Percentiles rank a stretch among this genome's conserved stretches.
Evolutionary conservation across 2,113 vertebrate species (phyloP).

Genomic region (Trichomycterus rosablanca): DNA sequence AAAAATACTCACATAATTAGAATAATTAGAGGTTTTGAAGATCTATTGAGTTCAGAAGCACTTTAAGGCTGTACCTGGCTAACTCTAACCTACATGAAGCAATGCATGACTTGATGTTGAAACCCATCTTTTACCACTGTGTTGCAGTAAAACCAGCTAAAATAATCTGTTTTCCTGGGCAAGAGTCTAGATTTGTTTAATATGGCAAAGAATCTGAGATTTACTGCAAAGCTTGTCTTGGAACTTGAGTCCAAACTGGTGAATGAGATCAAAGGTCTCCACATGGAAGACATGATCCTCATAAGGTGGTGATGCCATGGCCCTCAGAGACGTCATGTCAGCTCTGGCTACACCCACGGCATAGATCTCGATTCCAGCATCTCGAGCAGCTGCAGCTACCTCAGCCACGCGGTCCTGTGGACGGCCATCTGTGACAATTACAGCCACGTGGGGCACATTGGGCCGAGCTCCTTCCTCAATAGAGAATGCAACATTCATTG

Average conservation of each 20-base stretch:
- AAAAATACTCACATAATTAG: too few species aligned
- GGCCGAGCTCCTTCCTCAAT: slow-evolving; percentile 77
- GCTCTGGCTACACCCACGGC: slow-evolving; percentile 91
- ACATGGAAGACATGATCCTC: slow-evolving; percentile 95
- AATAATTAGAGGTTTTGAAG: too few species aligned
- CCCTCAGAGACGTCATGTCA: slow-evolving; percentile 85
- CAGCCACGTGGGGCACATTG: slow-evolving; percentile 78
- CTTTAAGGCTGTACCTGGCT: too few species aligned
- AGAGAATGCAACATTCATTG: slow-evolving; percentile 87
- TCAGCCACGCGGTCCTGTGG: slow-evolving; percentile 93
- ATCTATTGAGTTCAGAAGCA: too few species aligned
- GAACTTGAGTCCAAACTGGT: slow-evolving; percentile 91
- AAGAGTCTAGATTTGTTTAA: too few species aligned
- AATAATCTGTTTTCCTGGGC: too few species aligned
- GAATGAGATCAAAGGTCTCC: slow-evolving; percentile 90
- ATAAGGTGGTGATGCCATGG: slow-evolving; percentile 87
- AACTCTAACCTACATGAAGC: too few species aligned
- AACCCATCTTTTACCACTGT: too few species aligned
- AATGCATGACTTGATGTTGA: too few species aligned
- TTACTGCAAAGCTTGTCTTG: slow-evolving; percentile 90
- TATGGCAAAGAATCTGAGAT: too few species aligned
- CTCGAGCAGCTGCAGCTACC: slow-evolving; percentile 82
- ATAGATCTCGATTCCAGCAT: slow-evolving; percentile 88
- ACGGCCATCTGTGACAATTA: slow-evolving; percentile 90
- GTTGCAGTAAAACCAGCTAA: too few species aligned